A percentile compares a stretch with the other conserved stretches of the same genome.
phyloP scores from a whole-genome alignment of 2,888 invertebrate species.

The Amphipyra berbera region DNA sequence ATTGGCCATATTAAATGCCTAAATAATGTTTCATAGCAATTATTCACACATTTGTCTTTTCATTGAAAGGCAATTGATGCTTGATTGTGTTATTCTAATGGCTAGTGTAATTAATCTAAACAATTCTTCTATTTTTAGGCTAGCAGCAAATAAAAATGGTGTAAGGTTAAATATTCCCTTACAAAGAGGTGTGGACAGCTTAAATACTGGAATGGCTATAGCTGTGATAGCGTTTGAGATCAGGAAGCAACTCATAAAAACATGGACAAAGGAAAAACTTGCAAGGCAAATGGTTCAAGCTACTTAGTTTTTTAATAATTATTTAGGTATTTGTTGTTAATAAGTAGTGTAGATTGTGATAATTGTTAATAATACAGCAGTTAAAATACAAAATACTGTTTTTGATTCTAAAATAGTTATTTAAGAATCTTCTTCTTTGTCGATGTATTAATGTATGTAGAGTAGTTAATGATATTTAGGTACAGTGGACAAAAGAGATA shows the following conservation, averaged over 20 bases:
- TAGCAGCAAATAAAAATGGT: slow-evolving; percentile 90
- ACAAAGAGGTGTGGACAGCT: slow-evolving; percentile 93
- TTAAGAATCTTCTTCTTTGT: not conserved
- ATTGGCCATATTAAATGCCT: no score
- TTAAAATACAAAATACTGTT: not conserved
- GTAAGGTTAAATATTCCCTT: slow-evolving; percentile 94
- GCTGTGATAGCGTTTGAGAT: slow-evolving; percentile 96
- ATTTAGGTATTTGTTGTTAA: slow-evolving; percentile 11
- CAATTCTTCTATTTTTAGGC: slow-evolving; percentile 69
- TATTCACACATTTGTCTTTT: no score
- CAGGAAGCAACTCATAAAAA: slow-evolving; percentile 90
- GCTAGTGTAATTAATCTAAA: no score
- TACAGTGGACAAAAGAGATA: no score
- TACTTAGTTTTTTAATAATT: slow-evolving; percentile 51
- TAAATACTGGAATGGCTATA: slow-evolving; percentile 95
- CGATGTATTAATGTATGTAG: not conserved
- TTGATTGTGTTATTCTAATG: no score
- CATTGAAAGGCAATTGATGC: no score
- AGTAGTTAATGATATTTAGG: no score
- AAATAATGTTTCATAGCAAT: no score
- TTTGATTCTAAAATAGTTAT: slow-evolving; percentile 20
- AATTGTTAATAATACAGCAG: slow-evolving; percentile 22
- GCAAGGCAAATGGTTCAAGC: slow-evolving; percentile 61
- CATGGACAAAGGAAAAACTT: slow-evolving; percentile 71
- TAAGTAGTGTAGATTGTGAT: slow-evolving; percentile 26